Conservation (phyloP, 2,888 invertebrate species). For the Sylvicola cinctus region DNA sequence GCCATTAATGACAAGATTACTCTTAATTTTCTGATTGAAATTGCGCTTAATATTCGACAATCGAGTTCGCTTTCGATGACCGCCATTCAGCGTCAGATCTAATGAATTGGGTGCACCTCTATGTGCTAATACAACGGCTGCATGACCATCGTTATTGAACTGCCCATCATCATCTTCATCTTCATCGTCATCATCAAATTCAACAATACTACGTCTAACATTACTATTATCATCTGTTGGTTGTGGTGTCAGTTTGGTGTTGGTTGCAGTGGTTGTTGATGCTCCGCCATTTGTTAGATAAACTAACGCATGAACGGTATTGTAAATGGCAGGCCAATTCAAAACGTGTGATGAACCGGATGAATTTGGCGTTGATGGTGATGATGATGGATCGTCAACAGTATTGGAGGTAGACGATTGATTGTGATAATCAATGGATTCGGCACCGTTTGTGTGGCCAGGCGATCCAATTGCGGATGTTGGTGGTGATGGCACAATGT, state of each 20-base stretch:
- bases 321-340: too few species aligned
- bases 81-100: conserved; percentile 2
- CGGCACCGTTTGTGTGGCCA: conserved; percentile 11
- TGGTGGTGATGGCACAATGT: conserved; percentile 30
- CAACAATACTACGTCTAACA: too few species aligned
- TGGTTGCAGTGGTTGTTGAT: too few species aligned
- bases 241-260: too few species aligned
- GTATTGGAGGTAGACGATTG: conserved; percentile 3
- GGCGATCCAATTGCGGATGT: not conserved
- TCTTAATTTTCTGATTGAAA: not conserved
- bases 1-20: conserved; percentile 6
- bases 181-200: not conserved
- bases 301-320: too few species aligned
- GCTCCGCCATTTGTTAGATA: too few species aligned
- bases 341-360: too few species aligned
- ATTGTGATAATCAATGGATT: too few species aligned
- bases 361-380: too few species aligned
- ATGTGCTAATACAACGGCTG: not conserved
- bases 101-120: conserved; percentile 6
- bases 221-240: too few species aligned
- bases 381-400: conserved; percentile 1
- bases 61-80: conserved; percentile 5
- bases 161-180: not conserved
- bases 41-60: conserved; percentile 1
- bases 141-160: not conserved